Percentiles rank a stretch among this genome's conserved stretches.
phyloP scores from a whole-genome alignment of 2,797 vertebrate genomes.

The Platyrinchus mystaceus region DNA sequence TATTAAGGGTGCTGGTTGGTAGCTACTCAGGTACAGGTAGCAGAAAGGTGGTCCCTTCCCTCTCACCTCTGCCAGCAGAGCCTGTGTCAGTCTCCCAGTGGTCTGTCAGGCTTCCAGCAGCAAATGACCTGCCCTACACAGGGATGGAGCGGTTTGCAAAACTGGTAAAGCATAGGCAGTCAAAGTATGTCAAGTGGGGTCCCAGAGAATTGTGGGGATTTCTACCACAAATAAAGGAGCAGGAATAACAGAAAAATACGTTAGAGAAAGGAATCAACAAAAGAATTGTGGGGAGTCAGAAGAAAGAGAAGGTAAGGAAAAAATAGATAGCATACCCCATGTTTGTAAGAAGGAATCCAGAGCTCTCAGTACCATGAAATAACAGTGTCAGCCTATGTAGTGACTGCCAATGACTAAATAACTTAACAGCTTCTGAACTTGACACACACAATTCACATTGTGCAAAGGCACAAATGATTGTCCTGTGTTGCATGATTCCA shows the following conservation, averaged over 20 bases:
- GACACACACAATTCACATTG: rapidly evolving
- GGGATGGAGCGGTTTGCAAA: not conserved
- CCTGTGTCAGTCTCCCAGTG: not conserved
- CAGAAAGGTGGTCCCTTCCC: not conserved
- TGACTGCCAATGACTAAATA: not conserved
- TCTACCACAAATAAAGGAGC: not conserved
- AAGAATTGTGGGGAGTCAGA: not conserved
- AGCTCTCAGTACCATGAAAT: not conserved
- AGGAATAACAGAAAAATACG: not conserved
- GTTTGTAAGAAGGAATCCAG: not conserved
- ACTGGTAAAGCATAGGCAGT: not conserved
- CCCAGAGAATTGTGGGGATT: not conserved
- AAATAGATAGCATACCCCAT: not conserved
- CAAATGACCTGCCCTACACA: rapidly evolving
- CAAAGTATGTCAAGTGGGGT: rapidly evolving
- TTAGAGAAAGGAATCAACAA: not conserved
- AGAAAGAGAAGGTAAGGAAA: not conserved
- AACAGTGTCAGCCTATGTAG: not conserved
- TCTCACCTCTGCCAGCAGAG: not conserved
- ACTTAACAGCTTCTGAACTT: not conserved
- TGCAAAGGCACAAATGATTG: not conserved
- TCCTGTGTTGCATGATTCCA: not conserved
- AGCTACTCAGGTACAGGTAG: not conserved
- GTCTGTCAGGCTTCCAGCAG: not conserved
- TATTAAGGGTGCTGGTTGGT: not conserved